Conservation (phyloP, 1,140 invertebrate genomes). For the Samia ricini region DNA sequence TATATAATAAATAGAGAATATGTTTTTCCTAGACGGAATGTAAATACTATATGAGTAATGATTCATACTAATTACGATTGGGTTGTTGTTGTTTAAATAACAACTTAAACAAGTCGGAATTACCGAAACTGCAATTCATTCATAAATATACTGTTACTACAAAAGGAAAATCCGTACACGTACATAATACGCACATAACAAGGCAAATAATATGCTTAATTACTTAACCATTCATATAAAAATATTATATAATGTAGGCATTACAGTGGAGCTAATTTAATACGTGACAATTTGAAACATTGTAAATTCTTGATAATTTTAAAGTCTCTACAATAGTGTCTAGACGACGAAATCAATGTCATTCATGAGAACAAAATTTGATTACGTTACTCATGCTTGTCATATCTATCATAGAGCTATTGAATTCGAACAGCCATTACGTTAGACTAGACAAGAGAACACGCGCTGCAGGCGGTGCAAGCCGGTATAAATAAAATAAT, state of each 20-base stretch:
- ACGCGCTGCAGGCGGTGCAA: constrained; percentile 33
- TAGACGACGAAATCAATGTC: no score
- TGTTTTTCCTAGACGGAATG: no score
- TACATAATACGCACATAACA: not conserved
- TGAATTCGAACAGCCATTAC: constrained; percentile 33
- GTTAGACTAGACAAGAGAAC: constrained; percentile 31
- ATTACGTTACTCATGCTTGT: constrained; percentile 32
- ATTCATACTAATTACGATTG: not conserved
- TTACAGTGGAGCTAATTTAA: no score
- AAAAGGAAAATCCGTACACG: constrained; percentile 4
- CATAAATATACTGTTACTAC: constrained; percentile 6
- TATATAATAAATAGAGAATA: no score
- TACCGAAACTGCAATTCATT: constrained; percentile 4
- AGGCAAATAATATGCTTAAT: not conserved
- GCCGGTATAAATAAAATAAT: constrained; percentile 31
- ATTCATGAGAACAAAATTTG: not conserved
- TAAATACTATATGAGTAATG: not conserved
- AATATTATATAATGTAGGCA: not conserved
- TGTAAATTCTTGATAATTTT: no score
- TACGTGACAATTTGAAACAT: no score
- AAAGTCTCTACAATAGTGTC: no score
- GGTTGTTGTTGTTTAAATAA: not conserved
- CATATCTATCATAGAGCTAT: constrained; percentile 41
- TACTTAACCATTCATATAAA: not conserved
- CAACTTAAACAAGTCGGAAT: not conserved